These are phyloP conservation scores for Conger conger DNA, from an alignment of 2,113 vertebrate species.

Conservation along the genomic window DNA sequence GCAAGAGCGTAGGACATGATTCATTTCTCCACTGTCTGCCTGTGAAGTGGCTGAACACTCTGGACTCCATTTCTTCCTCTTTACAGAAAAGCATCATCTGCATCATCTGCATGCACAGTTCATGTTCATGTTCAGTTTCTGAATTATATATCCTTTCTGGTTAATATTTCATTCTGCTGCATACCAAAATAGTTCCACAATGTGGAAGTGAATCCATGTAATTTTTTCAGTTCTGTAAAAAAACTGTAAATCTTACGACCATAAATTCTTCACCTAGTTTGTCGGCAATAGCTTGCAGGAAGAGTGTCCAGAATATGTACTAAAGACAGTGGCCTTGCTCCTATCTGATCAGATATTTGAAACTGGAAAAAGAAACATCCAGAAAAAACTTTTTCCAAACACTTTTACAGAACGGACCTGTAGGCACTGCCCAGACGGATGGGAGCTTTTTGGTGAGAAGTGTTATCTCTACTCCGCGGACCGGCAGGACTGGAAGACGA, in stretches of 20 bases:
- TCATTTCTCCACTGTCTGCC: neutral
- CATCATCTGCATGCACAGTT: too few relatives aligned
- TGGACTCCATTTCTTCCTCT: too few relatives aligned
- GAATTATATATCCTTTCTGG: too few relatives aligned
- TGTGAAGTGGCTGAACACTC: neutral
- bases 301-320: neutral
- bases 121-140: too few relatives aligned
- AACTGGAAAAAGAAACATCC: neutral
- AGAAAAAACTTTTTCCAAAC: neutral
- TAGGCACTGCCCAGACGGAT: constrained; percentile 8
- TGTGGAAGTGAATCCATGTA: neutral
- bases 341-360: too few relatives aligned
- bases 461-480: constrained; percentile 41
- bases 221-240: neutral
- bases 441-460: constrained; percentile 17
- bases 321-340: neutral
- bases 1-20: neutral
- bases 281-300: neutral
- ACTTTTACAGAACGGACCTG: constrained; percentile 17
- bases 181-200: neutral
- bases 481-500: constrained; percentile 42
- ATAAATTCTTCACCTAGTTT: neutral
- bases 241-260: neutral
- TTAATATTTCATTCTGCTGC: too few relatives aligned
- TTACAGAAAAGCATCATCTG: too few relatives aligned